A percentile compares a stretch with the other conserved stretches of the same genome.
Evolutionary conservation across 64 coral and sea anemone genomes (phyloP).

Genomic region (Hydrozoanthus tunicans): DNA sequence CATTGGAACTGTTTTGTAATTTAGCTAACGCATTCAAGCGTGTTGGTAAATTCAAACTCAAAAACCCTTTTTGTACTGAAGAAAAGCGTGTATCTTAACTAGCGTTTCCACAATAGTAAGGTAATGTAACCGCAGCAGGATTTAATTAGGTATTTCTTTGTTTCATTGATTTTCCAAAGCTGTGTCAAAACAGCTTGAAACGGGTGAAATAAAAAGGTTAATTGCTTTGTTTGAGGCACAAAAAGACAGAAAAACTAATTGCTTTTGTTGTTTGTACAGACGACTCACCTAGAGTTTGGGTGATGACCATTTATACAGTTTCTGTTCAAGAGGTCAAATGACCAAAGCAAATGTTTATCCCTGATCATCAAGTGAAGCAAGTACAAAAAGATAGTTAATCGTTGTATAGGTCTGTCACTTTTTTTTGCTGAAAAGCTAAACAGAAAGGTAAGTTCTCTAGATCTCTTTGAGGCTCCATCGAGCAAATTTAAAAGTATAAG

Average conservation of each 20-base stretch:
- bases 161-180: background rate
- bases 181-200: slow-evolving; percentile 7
- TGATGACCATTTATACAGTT: background rate
- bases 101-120: no score
- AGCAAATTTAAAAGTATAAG: no score
- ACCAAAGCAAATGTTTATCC: background rate
- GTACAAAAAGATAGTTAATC: background rate
- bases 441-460: no score
- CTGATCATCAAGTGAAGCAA: background rate
- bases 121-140: no score
- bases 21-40: no score
- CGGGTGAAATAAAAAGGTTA: background rate
- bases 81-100: no score
- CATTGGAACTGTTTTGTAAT: no score
- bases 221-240: background rate
- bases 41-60: no score
- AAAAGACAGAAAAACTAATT: background rate
- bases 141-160: background rate
- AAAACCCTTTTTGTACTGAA: no score
- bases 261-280: background rate
- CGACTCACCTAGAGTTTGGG: no score
- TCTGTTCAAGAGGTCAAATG: background rate
- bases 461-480: no score
- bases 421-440: no score
- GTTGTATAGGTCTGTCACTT: background rate